These are phyloP conservation scores for Magallana nippona DNA, from an alignment of 2,888 invertebrate genomes.

Conservation along the genomic window DNA sequence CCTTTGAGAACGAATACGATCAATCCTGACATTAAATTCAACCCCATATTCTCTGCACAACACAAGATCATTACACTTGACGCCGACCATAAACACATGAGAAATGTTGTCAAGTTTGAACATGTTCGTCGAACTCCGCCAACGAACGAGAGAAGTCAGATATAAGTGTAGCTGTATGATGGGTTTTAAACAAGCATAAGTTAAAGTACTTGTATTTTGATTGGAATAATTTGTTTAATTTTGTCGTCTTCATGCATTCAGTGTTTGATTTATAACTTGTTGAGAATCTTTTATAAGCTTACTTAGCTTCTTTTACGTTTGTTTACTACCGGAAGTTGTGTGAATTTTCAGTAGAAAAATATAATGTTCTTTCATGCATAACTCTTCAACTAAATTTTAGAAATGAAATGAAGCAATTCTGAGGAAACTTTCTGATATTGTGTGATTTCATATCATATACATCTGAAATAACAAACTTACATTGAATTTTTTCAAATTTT, in stretches of 20 bases:
- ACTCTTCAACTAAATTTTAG: no score
- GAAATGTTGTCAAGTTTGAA: conserved; percentile 25
- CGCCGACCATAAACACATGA: conserved; percentile 29
- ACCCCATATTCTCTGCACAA: conserved; percentile 4
- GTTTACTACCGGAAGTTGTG: conserved; percentile 8
- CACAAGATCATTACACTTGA: conserved; percentile 15
- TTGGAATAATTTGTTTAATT: no score
- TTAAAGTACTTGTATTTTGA: no score
- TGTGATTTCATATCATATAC: no score
- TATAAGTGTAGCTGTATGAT: no score
- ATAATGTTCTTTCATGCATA: no score
- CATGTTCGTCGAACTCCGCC: conserved; percentile 6
- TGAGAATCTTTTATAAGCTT: neutral
- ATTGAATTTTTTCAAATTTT: neutral
- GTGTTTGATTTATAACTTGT: neutral
- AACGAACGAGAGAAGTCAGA: neutral
- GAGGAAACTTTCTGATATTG: no score
- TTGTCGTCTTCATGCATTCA: neutral
- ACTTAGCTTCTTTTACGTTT: neutral
- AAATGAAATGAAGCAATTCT: no score
- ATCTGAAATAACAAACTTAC: neutral
- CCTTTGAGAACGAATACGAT: neutral
- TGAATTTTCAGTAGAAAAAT: neutral
- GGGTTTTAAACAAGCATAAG: no score
- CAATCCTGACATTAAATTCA: neutral